phyloP scores from a whole-genome alignment of 2,888 invertebrate genomes.

The Mesochorus sp. region DNA sequence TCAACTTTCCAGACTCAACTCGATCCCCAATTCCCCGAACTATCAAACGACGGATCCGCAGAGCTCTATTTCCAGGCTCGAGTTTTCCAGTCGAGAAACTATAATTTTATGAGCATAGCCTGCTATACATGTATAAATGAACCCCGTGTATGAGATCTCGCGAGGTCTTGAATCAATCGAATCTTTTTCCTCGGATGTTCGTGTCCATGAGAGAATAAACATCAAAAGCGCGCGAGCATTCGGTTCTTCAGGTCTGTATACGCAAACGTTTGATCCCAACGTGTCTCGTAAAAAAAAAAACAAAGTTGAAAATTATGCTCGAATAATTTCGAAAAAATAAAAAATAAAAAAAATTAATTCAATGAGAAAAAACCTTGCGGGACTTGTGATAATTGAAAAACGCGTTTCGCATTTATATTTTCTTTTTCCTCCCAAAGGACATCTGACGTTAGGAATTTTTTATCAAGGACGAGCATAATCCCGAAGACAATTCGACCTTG shows the following conservation, averaged over 20 bases:
- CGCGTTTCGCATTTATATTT: neutral
- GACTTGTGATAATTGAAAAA: neutral
- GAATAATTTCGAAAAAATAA: neutral
- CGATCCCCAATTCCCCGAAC: constrained; percentile 13
- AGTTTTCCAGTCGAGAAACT: neutral
- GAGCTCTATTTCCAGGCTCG: constrained; percentile 11
- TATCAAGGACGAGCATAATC: constrained; percentile 5
- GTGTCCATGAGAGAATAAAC: no score
- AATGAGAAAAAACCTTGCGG: neutral
- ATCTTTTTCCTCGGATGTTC: neutral
- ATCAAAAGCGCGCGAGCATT: no score
- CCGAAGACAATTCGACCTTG: constrained; percentile 25
- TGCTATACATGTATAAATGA: constrained; percentile 16
- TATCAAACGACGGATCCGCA: no score
- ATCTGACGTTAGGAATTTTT: neutral
- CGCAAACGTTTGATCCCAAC: no score
- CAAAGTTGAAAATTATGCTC: neutral
- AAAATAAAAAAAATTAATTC: neutral
- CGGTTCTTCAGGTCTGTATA: no score
- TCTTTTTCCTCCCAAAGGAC: neutral
- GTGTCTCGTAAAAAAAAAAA: no score
- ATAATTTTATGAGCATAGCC: neutral
- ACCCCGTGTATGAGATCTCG: no score
- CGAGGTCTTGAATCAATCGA: constrained; percentile 38
- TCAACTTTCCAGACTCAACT: neutral